A percentile compares a stretch with the other conserved stretches of the same genome.
phyloP scores from a whole-genome alignment of 2,888 invertebrate genomes.

The Heliconius sara region DNA sequence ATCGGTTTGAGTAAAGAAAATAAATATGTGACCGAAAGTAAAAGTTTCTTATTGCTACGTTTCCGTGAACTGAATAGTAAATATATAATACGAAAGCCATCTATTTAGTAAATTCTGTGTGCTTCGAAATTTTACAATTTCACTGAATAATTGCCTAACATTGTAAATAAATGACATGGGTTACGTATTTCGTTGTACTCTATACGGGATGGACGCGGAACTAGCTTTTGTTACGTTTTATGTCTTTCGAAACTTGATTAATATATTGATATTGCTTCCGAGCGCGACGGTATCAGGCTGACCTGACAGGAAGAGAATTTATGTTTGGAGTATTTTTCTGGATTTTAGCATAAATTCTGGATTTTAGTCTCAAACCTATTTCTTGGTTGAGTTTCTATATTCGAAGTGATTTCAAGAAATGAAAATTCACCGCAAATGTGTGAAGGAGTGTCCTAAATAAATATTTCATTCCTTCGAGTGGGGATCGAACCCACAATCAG shows the following conservation, averaged over 20 bases:
- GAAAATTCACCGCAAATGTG: too few relatives aligned
- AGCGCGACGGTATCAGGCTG: neutral
- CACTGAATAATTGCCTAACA: conserved; percentile 65
- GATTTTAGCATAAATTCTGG: too few relatives aligned
- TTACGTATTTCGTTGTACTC: conserved; percentile 35
- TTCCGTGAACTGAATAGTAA: conserved; percentile 62
- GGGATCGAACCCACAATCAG: too few relatives aligned
- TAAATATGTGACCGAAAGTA: conserved; percentile 54
- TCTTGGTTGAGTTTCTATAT: neutral
- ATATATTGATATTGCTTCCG: conserved; percentile 8
- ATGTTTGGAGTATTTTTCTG: too few relatives aligned
- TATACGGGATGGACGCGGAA: conserved; percentile 25
- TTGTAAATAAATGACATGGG: conserved; percentile 63
- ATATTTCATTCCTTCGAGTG: too few relatives aligned
- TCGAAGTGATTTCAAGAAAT: too few relatives aligned
- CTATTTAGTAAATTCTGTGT: conserved; percentile 69
- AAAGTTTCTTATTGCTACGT: conserved; percentile 66
- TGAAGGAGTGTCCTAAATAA: too few relatives aligned
- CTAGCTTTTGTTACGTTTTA: conserved; percentile 26
- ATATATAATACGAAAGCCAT: conserved; percentile 69
- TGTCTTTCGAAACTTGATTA: conserved; percentile 3
- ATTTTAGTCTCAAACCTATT: too few relatives aligned
- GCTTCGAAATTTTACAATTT: conserved; percentile 77
- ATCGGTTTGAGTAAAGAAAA: conserved; percentile 44
- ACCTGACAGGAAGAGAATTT: neutral